Conservation (phyloP, 1,140 invertebrate genomes). For the Micrasema longulum region DNA sequence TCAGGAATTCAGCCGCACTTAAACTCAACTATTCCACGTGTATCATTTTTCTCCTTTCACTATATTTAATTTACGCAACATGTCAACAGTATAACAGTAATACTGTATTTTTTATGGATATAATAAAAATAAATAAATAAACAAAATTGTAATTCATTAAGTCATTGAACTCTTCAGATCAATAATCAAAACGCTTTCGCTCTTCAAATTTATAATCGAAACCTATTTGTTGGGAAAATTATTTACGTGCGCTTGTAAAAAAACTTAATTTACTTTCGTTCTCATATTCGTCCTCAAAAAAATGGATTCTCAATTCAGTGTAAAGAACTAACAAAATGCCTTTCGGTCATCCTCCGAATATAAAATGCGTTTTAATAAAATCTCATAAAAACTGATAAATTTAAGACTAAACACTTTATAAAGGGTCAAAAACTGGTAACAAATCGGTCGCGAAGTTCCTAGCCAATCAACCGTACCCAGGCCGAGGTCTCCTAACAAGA, state of each 20-base stretch:
- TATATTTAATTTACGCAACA: too few species aligned
- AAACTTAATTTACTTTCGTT: conserved; percentile 3
- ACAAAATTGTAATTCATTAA: too few species aligned
- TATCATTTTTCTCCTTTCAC: too few species aligned
- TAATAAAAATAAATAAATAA: too few species aligned
- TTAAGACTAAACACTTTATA: conserved; percentile 51
- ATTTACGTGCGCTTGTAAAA: too few species aligned
- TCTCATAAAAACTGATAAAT: conserved; percentile 43
- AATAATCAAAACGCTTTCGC: not conserved
- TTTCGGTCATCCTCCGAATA: conserved; percentile 30
- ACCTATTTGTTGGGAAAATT: not conserved
- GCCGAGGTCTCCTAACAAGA: not conserved
- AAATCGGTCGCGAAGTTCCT: conserved; percentile 44
- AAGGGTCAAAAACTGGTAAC: conserved; percentile 49
- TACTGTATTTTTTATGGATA: too few species aligned
- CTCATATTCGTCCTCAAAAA: conserved; percentile 9
- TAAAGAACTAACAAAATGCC: conserved; percentile 10
- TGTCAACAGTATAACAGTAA: too few species aligned
- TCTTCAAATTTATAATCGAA: not conserved
- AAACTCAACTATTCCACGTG: too few species aligned
- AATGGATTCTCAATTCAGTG: not conserved
- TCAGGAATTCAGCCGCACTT: too few species aligned
- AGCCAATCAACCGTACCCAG: conserved; percentile 18
- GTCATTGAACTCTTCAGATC: too few species aligned
- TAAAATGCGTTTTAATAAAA: conserved; percentile 46